Evolutionary conservation across 2,113 vertebrate genomes (phyloP).

Genomic region (Chamaetylas fuelleborni): DNA sequence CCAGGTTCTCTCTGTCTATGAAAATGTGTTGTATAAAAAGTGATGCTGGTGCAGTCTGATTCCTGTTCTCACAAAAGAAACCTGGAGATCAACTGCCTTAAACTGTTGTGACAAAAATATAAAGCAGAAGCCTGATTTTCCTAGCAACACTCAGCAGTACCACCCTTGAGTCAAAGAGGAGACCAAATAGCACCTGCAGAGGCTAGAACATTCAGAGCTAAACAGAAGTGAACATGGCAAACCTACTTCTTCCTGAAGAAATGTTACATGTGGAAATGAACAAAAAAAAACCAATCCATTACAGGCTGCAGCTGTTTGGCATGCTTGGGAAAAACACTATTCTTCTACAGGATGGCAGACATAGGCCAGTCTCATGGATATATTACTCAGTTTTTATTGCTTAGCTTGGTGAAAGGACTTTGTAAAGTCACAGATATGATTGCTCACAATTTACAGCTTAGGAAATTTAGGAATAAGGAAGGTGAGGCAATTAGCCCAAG

Average conservation of each 20-base stretch:
- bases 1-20: neutral
- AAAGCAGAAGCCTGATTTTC: neutral
- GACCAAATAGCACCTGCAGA: neutral
- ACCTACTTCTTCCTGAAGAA: neutral
- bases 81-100: neutral
- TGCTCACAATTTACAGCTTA: neutral
- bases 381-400: neutral
- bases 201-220: neutral
- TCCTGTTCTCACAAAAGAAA: neutral
- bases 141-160: neutral
- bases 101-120: neutral
- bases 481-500: neutral
- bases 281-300: neutral
- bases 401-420: neutral
- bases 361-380: neutral
- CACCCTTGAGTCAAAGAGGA: neutral
- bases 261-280: fast-evolving
- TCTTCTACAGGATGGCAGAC: neutral
- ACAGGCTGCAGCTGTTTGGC: neutral
- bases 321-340: neutral
- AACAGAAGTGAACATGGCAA: neutral
- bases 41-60: neutral
- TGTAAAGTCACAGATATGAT: neutral
- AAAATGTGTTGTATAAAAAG: neutral
- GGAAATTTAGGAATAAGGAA: neutral